These are phyloP conservation scores for Drosophila ogumai DNA, from an alignment of 1,140 invertebrate genomes.

Conservation along the genomic window DNA sequence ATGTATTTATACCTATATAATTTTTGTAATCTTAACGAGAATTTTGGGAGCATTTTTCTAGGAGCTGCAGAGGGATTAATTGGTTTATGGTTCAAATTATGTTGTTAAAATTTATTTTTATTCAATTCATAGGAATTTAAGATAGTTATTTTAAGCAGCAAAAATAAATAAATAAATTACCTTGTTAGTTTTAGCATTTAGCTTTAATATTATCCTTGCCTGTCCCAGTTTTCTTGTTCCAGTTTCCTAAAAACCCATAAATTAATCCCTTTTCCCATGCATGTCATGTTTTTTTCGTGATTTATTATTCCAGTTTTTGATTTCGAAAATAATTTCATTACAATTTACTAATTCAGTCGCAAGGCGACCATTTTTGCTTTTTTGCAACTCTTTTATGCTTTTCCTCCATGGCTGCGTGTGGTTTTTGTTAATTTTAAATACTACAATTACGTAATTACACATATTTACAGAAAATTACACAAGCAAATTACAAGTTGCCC, in stretches of 20 bases:
- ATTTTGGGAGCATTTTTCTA: neutral
- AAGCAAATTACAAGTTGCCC: constrained; percentile 48
- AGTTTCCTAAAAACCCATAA: constrained; percentile 10
- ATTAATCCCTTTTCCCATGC: neutral
- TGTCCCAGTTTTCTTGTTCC: neutral
- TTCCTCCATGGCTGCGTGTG: constrained; percentile 11
- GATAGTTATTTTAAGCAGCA: neutral
- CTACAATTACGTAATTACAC: constrained; percentile 74
- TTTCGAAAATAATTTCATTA: constrained; percentile 64
- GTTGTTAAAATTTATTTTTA: neutral
- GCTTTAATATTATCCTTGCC: neutral
- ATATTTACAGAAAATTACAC: constrained; percentile 65
- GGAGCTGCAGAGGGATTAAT: constrained; percentile 14
- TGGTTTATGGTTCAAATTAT: constrained; percentile 12
- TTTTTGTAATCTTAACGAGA: constrained; percentile 4
- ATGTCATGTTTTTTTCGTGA: constrained; percentile 36
- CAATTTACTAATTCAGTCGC: constrained; percentile 59
- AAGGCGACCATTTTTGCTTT: constrained; percentile 18
- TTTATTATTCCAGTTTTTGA: constrained; percentile 38
- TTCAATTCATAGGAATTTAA: neutral
- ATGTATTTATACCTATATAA: constrained; percentile 7
- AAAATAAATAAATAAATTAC: neutral
- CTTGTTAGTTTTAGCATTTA: neutral
- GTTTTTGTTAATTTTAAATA: constrained; percentile 35
- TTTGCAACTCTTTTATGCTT: constrained; percentile 20